A percentile compares a stretch with the other conserved stretches of the same genome.
phyloP scores from a whole-genome alignment of 2,797 vertebrate species.

The Philypnodon macrostomus region DNA sequence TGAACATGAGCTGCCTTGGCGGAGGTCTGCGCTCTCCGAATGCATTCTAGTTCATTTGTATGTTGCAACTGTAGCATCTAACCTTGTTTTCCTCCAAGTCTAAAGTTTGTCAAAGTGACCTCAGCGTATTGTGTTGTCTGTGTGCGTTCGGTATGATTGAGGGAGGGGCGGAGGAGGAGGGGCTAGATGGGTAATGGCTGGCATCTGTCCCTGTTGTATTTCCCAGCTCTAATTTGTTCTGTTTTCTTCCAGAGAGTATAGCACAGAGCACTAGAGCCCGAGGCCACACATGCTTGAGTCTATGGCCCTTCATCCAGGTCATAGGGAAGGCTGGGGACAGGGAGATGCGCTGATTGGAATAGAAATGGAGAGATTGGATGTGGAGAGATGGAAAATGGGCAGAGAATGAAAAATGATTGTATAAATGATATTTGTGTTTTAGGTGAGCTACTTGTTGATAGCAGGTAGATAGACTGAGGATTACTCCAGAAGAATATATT shows the following conservation, averaged over 20 bases:
- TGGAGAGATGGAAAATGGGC: not conserved
- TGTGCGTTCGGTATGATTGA: constrained; percentile 20
- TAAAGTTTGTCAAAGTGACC: constrained; percentile 40
- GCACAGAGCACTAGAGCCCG: constrained; percentile 31
- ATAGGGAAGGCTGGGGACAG: not conserved
- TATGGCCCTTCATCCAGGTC: constrained; percentile 33
- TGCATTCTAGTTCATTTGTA: too few relatives aligned
- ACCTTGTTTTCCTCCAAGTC: constrained; percentile 15
- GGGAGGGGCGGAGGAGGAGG: not conserved
- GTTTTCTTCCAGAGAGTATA: constrained; percentile 37
- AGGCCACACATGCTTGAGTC: constrained; percentile 27
- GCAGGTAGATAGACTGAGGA: too few relatives aligned
- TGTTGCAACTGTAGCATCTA: not conserved
- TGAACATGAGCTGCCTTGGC: too few relatives aligned
- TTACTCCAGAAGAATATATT: too few relatives aligned
- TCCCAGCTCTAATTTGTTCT: constrained; percentile 44
- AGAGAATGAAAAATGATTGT: not conserved
- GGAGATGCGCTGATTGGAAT: not conserved
- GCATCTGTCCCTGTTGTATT: constrained; percentile 33
- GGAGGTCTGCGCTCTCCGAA: too few relatives aligned
- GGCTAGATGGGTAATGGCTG: constrained; percentile 24
- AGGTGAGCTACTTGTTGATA: constrained; percentile 3
- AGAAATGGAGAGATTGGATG: not conserved
- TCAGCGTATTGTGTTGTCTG: constrained; percentile 28
- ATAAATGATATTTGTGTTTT: not conserved